These are phyloP conservation scores for Physella acuta DNA, from an alignment of 1,140 invertebrate genomes.

Conservation along the genomic window DNA sequence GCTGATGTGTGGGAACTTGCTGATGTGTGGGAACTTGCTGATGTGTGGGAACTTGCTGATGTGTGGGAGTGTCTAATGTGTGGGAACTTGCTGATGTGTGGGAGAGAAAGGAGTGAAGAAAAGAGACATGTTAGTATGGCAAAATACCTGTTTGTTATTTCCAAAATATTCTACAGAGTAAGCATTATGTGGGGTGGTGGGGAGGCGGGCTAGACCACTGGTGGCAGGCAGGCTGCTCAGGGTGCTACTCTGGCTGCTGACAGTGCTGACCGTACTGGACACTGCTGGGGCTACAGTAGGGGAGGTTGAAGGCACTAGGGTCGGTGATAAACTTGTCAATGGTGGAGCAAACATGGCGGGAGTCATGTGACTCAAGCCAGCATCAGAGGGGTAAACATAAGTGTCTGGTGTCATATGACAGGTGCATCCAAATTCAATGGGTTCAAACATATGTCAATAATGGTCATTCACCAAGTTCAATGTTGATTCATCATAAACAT, in stretches of 20 bases:
- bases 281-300: not conserved
- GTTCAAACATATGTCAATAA: not conserved
- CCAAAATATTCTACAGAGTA: constrained; percentile 25
- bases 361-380: too few species aligned
- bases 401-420: not conserved
- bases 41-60: too few species aligned
- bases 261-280: not conserved
- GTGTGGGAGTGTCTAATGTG: too few species aligned
- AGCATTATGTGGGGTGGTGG: constrained; percentile 8
- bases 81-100: too few species aligned
- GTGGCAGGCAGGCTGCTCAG: not conserved
- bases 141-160: constrained; percentile 26
- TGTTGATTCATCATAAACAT: not conserved
- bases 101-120: constrained; percentile 4
- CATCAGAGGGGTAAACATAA: constrained; percentile 1
- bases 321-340: not conserved
- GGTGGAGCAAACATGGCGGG: not conserved
- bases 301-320: not conserved
- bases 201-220: not conserved
- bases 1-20: too few species aligned
- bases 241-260: not conserved
- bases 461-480: not conserved
- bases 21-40: too few species aligned
- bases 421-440: not conserved
- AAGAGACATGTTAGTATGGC: not conserved